phyloP scores from a whole-genome alignment of 2,888 invertebrate species.

The Leptopilina syphax region DNA sequence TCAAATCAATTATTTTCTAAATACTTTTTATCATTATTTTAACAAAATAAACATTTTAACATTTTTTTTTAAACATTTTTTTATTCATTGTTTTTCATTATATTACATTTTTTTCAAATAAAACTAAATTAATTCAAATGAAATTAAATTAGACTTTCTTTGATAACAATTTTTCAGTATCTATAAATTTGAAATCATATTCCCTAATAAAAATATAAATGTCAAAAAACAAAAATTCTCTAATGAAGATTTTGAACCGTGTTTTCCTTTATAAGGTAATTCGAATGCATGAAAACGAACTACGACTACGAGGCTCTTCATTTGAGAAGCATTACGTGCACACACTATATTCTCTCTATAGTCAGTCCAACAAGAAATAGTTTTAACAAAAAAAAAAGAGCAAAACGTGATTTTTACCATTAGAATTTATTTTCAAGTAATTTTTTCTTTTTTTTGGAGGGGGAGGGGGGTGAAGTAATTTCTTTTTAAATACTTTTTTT shows the following conservation, averaged over 20 bases:
- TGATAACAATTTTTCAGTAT: neutral
- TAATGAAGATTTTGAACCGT: constrained; percentile 8
- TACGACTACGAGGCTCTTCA: constrained; percentile 21
- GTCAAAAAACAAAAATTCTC: neutral
- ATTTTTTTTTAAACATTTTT: too few species aligned
- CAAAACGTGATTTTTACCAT: constrained; percentile 8
- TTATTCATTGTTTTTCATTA: too few species aligned
- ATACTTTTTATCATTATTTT: too few species aligned
- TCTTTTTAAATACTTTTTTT: constrained; percentile 1
- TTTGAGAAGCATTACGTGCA: constrained; percentile 26
- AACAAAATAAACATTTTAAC: too few species aligned
- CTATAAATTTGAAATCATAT: neutral
- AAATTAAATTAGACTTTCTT: neutral
- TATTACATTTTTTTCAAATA: too few species aligned
- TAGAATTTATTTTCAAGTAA: neutral
- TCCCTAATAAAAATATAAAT: constrained; percentile 6
- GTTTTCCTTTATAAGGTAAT: constrained; percentile 38
- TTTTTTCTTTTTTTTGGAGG: neutral
- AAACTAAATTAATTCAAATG: too few species aligned
- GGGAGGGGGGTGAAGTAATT: neutral
- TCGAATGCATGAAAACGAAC: constrained; percentile 43
- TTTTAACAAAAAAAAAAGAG: constrained; percentile 1
- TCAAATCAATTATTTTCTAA: too few species aligned
- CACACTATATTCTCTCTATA: neutral
- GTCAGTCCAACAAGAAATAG: neutral